A percentile compares a stretch with the other conserved stretches of the same genome.
These are phyloP conservation scores for Buceros bicornis DNA, from an alignment of 2,797 vertebrate species.

Conservation along the genomic window DNA sequence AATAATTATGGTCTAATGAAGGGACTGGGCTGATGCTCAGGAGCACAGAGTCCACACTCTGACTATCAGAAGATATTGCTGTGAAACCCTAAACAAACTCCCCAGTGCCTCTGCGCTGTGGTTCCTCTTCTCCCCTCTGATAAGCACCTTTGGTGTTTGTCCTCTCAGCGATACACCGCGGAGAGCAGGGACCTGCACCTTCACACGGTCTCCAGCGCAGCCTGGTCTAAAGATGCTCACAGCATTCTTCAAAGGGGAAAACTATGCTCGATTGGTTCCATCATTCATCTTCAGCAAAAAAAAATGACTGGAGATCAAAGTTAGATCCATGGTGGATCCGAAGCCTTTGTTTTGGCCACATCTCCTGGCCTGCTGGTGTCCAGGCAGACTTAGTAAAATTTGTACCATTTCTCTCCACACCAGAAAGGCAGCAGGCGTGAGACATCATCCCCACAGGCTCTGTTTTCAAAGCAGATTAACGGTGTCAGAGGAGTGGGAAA, in stretches of 20 bases:
- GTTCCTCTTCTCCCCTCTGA: neutral
- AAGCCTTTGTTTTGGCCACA: neutral
- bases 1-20: neutral
- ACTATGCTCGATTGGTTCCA: neutral
- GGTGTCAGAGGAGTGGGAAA: neutral
- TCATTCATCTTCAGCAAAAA: neutral
- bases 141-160: neutral
- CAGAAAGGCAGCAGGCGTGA: neutral
- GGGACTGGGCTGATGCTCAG: neutral
- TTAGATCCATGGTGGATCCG: accelerated
- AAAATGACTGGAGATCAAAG: neutral
- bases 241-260: neutral
- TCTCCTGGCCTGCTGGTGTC: neutral
- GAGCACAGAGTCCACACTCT: neutral
- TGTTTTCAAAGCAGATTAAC: neutral
- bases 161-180: neutral
- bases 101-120: neutral
- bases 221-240: neutral
- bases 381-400: neutral
- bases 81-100: neutral
- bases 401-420: neutral
- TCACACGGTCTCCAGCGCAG: neutral
- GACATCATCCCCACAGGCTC: neutral
- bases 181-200: neutral
- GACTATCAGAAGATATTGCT: neutral